Evolutionary conservation across 2,888 invertebrate genomes (phyloP), one percentile per base, ranked within the genome.

Genomic region (Apodemia zela): DNA sequence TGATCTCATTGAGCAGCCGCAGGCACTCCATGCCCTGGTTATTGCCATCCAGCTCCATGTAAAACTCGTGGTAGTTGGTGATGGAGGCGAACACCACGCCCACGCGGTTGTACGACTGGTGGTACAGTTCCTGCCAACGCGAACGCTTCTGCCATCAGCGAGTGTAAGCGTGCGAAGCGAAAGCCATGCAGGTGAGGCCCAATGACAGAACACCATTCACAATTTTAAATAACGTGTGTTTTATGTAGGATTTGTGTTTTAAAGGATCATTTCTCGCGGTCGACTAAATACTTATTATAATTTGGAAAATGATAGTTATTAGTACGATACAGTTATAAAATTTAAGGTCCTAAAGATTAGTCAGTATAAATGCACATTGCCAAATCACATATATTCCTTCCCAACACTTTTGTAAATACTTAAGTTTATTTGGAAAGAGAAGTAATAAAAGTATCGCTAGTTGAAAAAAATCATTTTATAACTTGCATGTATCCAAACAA

Each of bases 61-160:
- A 98, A 92, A 98, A 97, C 88, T 98, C 98, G 86, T 97, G 96
- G 89, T 97, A 98, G 92, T 98, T 98, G 75, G 98, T 97, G 80
- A 98, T 97, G 67, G 97, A 97, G 33, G 97, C 97, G 87, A 98
- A 98, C 72, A 97, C 95, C 33, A 98, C 97, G 60, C 97, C 98
- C 62, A 97, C 97, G 76, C 96, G 95, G 73, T 95, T 95, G 90
- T 98, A 98, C 85, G 97, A 96, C 89, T 98, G 97, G 92, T 97
- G 97, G 91, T 98, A 98, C 77, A 98, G 94, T 85, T 97, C 97
- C 97, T 89, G 85, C 68, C 71, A 73, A 63, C 62, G 54, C 54
- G 54, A 54, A 57, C 63, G 63, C 63, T 59, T 58, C 63, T 63
- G 63, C 45, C 60, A 60, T 60, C 60, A 60, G 60, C 60, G 13